A percentile compares a stretch with the other conserved stretches of the same genome.
These are phyloP conservation scores for Drosophila triauraria DNA, from an alignment of 1,140 invertebrate species.

Conservation along the genomic window DNA sequence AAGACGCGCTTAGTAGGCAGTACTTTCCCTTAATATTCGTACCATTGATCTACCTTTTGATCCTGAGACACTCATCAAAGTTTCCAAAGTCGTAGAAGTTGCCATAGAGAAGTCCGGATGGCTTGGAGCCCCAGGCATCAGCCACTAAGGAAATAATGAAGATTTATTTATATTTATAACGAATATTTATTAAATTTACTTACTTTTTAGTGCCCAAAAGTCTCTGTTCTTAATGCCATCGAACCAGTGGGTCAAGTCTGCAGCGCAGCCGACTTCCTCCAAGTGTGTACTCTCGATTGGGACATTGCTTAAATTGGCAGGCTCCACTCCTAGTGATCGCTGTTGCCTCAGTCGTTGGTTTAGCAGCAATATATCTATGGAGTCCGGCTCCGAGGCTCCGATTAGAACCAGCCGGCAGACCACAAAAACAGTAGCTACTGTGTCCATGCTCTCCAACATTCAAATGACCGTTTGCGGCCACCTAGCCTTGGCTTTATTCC, in stretches of 20 bases:
- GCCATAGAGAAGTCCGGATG: constrained; percentile 5
- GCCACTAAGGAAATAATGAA: constrained; percentile 27
- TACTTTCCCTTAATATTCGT: constrained; percentile 38
- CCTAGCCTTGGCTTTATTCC: neutral
- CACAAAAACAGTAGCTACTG: neutral
- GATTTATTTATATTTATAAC: neutral
- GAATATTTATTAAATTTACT: neutral
- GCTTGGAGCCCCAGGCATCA: constrained; percentile 51
- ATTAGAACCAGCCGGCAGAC: neutral
- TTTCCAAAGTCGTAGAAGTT: constrained; percentile 53
- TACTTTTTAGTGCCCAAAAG: constrained; percentile 26
- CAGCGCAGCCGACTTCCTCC: neutral
- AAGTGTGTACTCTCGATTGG: neutral
- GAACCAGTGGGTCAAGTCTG: neutral
- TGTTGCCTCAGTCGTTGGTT: constrained; percentile 1
- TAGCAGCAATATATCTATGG: neutral
- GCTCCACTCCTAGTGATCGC: neutral
- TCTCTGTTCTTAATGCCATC: neutral
- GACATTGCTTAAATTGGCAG: constrained; percentile 1
- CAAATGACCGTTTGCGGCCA: neutral
- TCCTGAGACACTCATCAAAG: constrained; percentile 52
- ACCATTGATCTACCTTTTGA: constrained; percentile 4
- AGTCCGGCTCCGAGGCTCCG: neutral
- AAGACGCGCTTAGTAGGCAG: constrained; percentile 5
- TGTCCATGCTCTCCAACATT: neutral